Evolutionary conservation across 2,888 invertebrate species (phyloP).

Genomic region (Pycnomerus fuliginosus): DNA sequence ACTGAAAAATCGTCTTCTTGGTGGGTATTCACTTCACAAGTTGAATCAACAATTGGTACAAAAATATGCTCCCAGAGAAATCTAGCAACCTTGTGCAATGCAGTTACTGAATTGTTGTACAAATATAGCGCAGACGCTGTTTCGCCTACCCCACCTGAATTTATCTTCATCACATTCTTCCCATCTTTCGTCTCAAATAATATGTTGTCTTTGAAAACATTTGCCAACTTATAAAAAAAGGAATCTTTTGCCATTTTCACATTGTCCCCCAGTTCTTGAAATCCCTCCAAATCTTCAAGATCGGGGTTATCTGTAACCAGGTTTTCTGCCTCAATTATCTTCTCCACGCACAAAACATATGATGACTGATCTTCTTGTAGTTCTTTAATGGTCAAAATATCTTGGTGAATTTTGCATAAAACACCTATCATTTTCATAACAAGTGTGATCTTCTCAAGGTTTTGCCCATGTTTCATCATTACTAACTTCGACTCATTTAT

Average conservation of each 20-base stretch:
- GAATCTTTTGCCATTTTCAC: conserved; percentile 53
- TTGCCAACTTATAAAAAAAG: conserved; percentile 54
- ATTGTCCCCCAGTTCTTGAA: conserved; percentile 54
- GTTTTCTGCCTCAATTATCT: conserved; percentile 54
- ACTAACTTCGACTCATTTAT: conserved; percentile 61
- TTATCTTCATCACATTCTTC: neutral
- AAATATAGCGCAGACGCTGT: conserved; percentile 40
- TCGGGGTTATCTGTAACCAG: conserved; percentile 54
- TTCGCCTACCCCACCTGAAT: neutral
- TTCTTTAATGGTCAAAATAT: conserved; percentile 46
- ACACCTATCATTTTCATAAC: conserved; percentile 55
- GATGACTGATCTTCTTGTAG: conserved; percentile 38
- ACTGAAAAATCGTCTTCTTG: conserved; percentile 35
- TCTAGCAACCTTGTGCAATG: conserved; percentile 59
- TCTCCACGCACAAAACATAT: conserved; percentile 56
- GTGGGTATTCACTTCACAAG: conserved; percentile 52
- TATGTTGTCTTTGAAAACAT: conserved; percentile 55
- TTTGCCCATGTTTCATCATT: conserved; percentile 59
- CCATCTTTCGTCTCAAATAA: no score
- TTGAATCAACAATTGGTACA: conserved; percentile 58
- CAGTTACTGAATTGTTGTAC: conserved; percentile 50
- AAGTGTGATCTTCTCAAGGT: conserved; percentile 59
- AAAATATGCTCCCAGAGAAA: conserved; percentile 62
- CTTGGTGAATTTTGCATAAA: conserved; percentile 50
- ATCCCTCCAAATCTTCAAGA: conserved; percentile 57